Percentiles rank a stretch among this genome's conserved stretches.
Evolutionary conservation across 1,140 invertebrate species (phyloP).

Genomic region (Gonioctena quinquepunctata): DNA sequence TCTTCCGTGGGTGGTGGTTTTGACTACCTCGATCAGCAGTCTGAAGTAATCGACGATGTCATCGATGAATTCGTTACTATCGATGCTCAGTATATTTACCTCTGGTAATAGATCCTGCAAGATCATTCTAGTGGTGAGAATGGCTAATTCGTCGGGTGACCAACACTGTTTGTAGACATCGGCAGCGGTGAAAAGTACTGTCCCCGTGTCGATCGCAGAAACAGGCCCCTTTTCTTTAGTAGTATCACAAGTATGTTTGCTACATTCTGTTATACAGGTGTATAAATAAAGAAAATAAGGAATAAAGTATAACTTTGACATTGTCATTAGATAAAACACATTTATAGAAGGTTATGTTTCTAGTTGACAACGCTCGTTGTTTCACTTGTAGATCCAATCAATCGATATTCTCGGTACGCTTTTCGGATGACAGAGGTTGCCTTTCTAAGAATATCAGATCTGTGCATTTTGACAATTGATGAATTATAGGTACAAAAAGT

Average conservation of each 20-base stretch:
- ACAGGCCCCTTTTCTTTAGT: neutral
- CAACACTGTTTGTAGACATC: slow-evolving; percentile 55
- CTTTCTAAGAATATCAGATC: no score
- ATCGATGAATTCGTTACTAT: slow-evolving; percentile 55
- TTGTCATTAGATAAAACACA: neutral
- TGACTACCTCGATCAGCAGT: slow-evolving; percentile 56
- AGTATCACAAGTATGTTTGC: neutral
- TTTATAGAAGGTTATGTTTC: neutral
- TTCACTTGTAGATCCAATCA: neutral
- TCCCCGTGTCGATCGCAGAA: slow-evolving; percentile 36
- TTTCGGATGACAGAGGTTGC: no score
- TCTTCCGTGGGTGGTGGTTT: slow-evolving; percentile 54
- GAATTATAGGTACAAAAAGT: no score
- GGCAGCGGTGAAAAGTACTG: slow-evolving; percentile 55
- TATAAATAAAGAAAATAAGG: neutral
- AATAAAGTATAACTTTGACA: neutral
- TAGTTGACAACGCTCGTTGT: neutral
- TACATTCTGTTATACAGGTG: neutral
- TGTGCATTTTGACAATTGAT: no score
- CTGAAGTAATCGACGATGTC: slow-evolving; percentile 60
- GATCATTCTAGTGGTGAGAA: slow-evolving; percentile 56
- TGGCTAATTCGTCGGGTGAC: slow-evolving; percentile 56
- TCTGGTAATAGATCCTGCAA: slow-evolving; percentile 56
- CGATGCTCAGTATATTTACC: slow-evolving; percentile 48
- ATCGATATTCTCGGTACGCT: no score